phyloP scores from a whole-genome alignment of 2,888 invertebrate species.

The Didymodactylos carnosus region DNA sequence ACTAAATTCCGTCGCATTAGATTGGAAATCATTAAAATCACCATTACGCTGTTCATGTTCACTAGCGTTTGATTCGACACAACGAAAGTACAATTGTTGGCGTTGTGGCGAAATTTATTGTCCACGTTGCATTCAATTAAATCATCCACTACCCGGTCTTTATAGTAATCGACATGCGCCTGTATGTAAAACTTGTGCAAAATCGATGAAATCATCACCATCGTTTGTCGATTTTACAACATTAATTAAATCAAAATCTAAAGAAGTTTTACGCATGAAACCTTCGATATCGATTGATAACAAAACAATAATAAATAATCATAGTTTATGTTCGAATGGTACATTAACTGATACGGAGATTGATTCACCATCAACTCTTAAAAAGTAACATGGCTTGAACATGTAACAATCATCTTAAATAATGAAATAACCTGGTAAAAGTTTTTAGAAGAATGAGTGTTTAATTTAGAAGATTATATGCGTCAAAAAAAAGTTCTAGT shows the following conservation, averaged over 20 bases:
- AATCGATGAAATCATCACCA: not conserved
- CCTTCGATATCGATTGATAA: too few relatives aligned
- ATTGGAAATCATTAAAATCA: slow-evolving; percentile 67
- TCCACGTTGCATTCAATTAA: slow-evolving; percentile 63
- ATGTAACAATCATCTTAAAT: too few relatives aligned
- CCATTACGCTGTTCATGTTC: slow-evolving; percentile 16
- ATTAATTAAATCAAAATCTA: not conserved
- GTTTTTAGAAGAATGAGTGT: too few relatives aligned
- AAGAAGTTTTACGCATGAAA: not conserved
- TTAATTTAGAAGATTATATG: too few relatives aligned
- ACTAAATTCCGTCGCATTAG: slow-evolving; percentile 62
- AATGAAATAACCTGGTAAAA: too few relatives aligned
- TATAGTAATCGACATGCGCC: not conserved
- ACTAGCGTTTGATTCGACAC: slow-evolving; percentile 8
- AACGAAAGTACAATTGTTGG: slow-evolving; percentile 71
- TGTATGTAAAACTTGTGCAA: not conserved
- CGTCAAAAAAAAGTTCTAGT: too few relatives aligned
- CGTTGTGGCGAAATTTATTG: slow-evolving; percentile 84
- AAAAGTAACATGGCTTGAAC: too few relatives aligned
- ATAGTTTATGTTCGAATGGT: too few relatives aligned
- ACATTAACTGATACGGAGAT: too few relatives aligned
- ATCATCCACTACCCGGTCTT: slow-evolving; percentile 50
- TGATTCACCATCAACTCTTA: too few relatives aligned
- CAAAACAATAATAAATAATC: too few relatives aligned
- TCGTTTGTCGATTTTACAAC: not conserved